Evolutionary conservation across 2,113 vertebrate species (phyloP).

Genomic region (Plestiodon gilberti): DNA sequence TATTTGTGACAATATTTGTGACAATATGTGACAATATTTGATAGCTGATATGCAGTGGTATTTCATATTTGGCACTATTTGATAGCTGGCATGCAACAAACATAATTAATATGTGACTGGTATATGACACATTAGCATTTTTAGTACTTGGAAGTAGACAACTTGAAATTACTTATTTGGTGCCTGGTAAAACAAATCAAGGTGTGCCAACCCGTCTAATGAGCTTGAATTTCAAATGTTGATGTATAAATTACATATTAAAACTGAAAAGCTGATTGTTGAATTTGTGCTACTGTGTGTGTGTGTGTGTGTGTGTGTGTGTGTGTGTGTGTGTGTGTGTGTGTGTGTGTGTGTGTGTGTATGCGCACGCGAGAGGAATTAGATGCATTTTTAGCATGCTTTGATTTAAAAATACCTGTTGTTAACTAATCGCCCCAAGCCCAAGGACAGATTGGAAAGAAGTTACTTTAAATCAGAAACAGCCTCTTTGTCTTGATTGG

Average conservation of each 20-base stretch:
- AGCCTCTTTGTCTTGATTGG: background rate
- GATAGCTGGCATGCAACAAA: background rate
- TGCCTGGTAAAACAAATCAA: background rate
- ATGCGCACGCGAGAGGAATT: background rate
- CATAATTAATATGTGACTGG: no score
- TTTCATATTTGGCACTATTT: background rate
- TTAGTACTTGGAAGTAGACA: background rate
- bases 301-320: no score
- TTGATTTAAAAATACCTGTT: background rate
- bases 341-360: no score
- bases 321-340: no score
- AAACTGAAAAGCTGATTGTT: background rate
- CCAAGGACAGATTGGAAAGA: background rate
- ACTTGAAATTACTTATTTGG: background rate
- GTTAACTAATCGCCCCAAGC: background rate
- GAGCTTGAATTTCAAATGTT: background rate
- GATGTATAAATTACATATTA: background rate
- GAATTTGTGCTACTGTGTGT: no score
- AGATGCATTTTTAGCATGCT: background rate
- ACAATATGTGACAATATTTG: background rate
- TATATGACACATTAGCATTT: background rate
- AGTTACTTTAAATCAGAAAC: background rate
- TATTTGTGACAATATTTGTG: background rate
- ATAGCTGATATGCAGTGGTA: background rate
- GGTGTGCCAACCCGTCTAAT: background rate